A percentile compares a stretch with the other conserved stretches of the same genome.
phyloP scores from a whole-genome alignment of 2,797 vertebrate genomes.

The Distichodus sexfasciatus region DNA sequence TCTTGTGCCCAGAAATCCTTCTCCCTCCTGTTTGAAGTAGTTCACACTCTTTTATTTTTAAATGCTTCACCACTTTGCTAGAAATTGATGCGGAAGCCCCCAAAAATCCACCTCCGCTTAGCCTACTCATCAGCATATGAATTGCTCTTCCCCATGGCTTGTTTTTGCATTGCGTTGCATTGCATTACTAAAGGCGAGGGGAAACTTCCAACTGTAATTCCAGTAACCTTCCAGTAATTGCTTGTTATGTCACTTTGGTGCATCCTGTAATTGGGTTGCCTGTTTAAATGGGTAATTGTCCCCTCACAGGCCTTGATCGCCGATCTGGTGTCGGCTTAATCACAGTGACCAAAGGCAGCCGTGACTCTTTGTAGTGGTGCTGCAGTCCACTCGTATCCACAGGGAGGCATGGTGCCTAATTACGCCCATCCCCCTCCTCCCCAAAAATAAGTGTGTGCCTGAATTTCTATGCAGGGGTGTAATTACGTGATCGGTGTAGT shows the following conservation, averaged over 20 bases:
- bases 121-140: background rate
- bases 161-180: background rate
- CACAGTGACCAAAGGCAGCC: conserved; percentile 15
- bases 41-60: too few species aligned
- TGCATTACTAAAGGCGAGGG: background rate
- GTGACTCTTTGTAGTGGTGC: background rate
- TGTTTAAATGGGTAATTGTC: conserved; percentile 10
- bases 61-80: background rate
- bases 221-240: background rate
- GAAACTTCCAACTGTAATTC: background rate
- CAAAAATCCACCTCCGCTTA: background rate
- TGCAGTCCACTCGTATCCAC: background rate
- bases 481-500: conserved; percentile 56
- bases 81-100: background rate
- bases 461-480: conserved; percentile 44
- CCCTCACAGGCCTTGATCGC: conserved; percentile 11
- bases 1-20: background rate
- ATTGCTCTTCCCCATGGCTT: background rate
- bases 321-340: conserved; percentile 38
- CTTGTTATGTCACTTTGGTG: conserved; percentile 1
- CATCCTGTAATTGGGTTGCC: conserved; percentile 12
- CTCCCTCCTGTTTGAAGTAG: too few species aligned
- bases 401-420: conserved; percentile 27
- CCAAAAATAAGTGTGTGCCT: conserved; percentile 28
- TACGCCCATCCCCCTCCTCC: conserved; percentile 24